Evolutionary conservation across 2,888 invertebrate genomes (phyloP), one percentile per base, ranked within the genome.

Genomic region (Temnothorax rugatulus): DNA sequence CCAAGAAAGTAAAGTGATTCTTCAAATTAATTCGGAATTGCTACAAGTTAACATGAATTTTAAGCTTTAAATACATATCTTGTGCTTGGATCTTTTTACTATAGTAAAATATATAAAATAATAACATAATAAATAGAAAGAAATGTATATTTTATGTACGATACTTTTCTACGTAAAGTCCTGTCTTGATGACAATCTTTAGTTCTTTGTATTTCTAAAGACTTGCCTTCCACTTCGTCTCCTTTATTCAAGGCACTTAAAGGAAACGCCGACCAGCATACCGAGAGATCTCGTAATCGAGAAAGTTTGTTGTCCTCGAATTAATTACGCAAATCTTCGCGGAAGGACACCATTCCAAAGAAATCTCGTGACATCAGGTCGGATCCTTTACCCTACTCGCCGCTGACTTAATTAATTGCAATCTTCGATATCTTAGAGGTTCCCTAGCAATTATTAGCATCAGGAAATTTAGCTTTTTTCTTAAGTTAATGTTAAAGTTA

Each of bases 381-480:
- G 66, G 84, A 85, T 83, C 82, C 85, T 69, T 85, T 81, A 47
- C 44, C 54, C 50, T 82, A n/a, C 64, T 73, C 41, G 59, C 34
- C 75, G 69, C 73, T 63, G 71, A 81, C n/a, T 84, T 86, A 89
- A 89, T 88, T 88, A 90, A 90, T 88, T 88, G 69, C 86, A 41
- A 77, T 44, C 64, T 13, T 64, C 44, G 34, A 38, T 52, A 44
- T 79, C 25, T 50, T 50, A 25, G 9, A 38, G 47, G 15, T 71
- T 71, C 29, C 71, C 29, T 29, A 29, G 4, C 29, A 4, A 73
- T 47, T 73, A 25, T 47, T 47, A 59, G 11, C 38, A 34, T 64
- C 8, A 66, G 15, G 25, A 13, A 47, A 44, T 38, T 47, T 52
- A 13, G 15, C 21, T 50, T n/a, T 68, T 38, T 52, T 54, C n/a